Percentiles rank a stretch among this genome's conserved stretches.
These are phyloP conservation scores for Lophius piscatorius DNA, from an alignment of 2,113 vertebrate species.

Conservation along the genomic window DNA sequence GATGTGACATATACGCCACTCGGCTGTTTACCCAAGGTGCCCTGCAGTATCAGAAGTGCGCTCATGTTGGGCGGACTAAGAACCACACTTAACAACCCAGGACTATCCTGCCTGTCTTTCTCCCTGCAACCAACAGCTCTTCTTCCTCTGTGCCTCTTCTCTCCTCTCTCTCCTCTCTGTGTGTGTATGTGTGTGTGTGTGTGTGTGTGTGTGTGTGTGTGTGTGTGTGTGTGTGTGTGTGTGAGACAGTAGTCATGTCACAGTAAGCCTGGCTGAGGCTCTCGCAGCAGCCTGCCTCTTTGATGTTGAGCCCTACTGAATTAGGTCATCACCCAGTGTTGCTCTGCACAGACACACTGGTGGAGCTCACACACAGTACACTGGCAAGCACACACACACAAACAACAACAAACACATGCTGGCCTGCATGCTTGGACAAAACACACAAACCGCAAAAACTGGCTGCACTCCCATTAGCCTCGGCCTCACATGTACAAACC, in stretches of 20 bases:
- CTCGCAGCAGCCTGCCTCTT: constrained; percentile 73
- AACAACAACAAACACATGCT: constrained; percentile 57
- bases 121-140: constrained; percentile 1
- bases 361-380: constrained; percentile 23
- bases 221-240: constrained; percentile 1
- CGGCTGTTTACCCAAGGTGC: constrained; percentile 16
- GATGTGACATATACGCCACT: constrained; percentile 35
- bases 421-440: constrained; percentile 32
- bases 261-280: constrained; percentile 66
- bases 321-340: constrained; percentile 77
- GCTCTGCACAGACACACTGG: constrained; percentile 46
- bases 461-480: too few species aligned
- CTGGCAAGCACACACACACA: constrained; percentile 17
- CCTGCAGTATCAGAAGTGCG: constrained; percentile 18
- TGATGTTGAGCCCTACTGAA: constrained; percentile 78
- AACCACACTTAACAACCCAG: constrained; percentile 32
- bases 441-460: constrained; percentile 5
- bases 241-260: constrained; percentile 67
- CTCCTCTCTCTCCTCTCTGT: constrained; percentile 21
- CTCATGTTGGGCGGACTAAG: constrained; percentile 9
- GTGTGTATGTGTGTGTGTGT: constrained; percentile 2
- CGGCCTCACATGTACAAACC: too few species aligned
- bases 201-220: neutral
- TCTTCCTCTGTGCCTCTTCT: too few species aligned
- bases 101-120: constrained; percentile 7